These are phyloP conservation scores for Leptobrachium leishanense DNA, from an alignment of 2,113 vertebrate species.

Conservation along the genomic window DNA sequence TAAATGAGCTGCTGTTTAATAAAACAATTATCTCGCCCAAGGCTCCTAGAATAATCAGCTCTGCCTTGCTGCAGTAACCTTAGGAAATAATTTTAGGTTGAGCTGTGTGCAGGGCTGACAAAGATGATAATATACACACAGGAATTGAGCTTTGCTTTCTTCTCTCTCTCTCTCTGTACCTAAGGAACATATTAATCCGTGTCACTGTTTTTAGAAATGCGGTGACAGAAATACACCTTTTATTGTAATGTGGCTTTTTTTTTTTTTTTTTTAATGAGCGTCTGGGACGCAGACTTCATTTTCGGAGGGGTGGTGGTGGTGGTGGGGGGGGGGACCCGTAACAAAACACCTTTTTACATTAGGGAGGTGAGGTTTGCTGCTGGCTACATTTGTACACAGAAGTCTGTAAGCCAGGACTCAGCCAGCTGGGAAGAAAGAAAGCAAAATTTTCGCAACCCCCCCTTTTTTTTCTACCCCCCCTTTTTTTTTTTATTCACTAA, in stretches of 20 bases:
- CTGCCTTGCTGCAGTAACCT: slow-evolving; percentile 84
- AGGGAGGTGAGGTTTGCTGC: slow-evolving; percentile 82
- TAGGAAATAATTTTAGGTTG: slow-evolving; percentile 81
- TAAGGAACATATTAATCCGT: slow-evolving; percentile 86
- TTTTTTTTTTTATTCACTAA: slow-evolving; percentile 65
- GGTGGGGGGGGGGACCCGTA: slow-evolving; percentile 67
- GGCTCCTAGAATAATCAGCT: slow-evolving; percentile 66
- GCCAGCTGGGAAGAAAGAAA: slow-evolving; percentile 85
- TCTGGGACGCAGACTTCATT: slow-evolving; percentile 75
- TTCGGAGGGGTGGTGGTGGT: slow-evolving; percentile 57
- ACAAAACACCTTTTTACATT: slow-evolving; percentile 85
- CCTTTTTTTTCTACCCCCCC: neutral
- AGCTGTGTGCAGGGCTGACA: slow-evolving; percentile 75
- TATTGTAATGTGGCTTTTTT: slow-evolving; percentile 74
- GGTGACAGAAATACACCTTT: slow-evolving; percentile 81
- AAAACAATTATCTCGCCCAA: slow-evolving; percentile 70
- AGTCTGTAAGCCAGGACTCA: slow-evolving; percentile 80
- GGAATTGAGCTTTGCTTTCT: slow-evolving; percentile 70
- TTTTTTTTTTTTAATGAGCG: slow-evolving; percentile 75
- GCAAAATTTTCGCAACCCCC: slow-evolving; percentile 59
- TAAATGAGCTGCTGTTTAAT: slow-evolving; percentile 68
- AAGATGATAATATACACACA: slow-evolving; percentile 90
- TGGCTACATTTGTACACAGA: slow-evolving; percentile 85
- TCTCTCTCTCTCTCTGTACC: slow-evolving; percentile 69
- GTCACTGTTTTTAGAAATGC: slow-evolving; percentile 86